Conservation (phyloP, 2,797 vertebrate species). For the Molossus alvarezi region DNA sequence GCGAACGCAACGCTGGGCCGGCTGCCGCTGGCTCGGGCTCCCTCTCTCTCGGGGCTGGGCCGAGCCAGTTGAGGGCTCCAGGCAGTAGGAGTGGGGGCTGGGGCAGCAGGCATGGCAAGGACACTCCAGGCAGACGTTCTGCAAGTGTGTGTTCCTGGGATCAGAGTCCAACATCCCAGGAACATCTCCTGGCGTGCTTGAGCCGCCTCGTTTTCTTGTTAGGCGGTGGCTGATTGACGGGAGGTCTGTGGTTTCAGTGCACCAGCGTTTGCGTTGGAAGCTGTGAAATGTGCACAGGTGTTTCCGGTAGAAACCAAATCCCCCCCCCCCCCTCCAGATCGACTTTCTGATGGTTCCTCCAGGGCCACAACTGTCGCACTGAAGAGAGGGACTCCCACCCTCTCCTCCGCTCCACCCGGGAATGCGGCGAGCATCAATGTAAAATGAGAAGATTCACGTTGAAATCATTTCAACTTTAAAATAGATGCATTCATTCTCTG, state of each 20-base stretch:
- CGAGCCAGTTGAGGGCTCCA: rapidly evolving
- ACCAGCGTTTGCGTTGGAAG: background rate
- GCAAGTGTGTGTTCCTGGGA: slow-evolving; percentile 21
- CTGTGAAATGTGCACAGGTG: background rate
- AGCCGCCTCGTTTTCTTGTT: rapidly evolving
- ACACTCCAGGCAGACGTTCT: background rate
- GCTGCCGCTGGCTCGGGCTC: background rate
- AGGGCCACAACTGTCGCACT: rapidly evolving
- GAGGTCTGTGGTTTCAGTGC: background rate
- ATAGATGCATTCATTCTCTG: background rate
- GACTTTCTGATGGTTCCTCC: background rate
- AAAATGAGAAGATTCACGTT: background rate
- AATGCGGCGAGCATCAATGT: rapidly evolving
- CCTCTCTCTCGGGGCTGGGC: background rate
- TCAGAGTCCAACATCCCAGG: background rate
- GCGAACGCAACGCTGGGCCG: background rate
- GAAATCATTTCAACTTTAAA: background rate
- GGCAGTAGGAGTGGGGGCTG: background rate
- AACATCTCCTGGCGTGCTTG: background rate
- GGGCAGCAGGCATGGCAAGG: rapidly evolving
- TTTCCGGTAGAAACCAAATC: background rate
- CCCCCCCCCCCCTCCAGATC: background rate
- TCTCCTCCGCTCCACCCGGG: background rate
- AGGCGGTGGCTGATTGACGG: rapidly evolving
- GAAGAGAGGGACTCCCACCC: no score